phyloP scores from a whole-genome alignment of 2,113 vertebrate genomes.

The Ancistrus triradiatus region DNA sequence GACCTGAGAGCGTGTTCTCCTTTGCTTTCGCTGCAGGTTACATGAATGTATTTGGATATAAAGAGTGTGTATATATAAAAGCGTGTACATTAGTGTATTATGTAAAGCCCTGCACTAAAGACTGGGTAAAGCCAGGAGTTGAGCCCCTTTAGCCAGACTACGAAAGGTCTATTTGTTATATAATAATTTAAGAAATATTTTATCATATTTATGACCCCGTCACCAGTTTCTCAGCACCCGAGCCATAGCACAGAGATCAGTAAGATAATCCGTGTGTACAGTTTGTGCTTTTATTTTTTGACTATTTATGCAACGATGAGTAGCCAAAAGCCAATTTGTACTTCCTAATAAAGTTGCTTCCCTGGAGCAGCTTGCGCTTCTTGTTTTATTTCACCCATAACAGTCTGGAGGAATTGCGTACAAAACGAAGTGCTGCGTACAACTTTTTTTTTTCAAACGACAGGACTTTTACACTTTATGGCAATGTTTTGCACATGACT shows the following conservation, averaged over 20 bases:
- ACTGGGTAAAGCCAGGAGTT: neutral
- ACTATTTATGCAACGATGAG: constrained; percentile 22
- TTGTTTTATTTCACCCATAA: neutral
- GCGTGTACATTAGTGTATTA: neutral
- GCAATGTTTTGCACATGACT: neutral
- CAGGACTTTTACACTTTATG: neutral
- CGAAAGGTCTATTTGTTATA: neutral
- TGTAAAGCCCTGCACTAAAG: neutral
- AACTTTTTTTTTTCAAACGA: neutral
- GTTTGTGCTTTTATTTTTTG: constrained; percentile 11
- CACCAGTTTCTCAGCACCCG: neutral
- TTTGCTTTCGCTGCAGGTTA: neutral
- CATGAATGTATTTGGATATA: no score
- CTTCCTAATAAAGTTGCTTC: constrained; percentile 16
- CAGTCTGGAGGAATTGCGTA: neutral
- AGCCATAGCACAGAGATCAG: constrained; percentile 8
- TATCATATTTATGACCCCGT: constrained; percentile 10
- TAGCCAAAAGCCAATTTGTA: constrained; percentile 7
- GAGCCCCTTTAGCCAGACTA: neutral
- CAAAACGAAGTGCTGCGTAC: no score
- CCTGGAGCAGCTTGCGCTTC: neutral
- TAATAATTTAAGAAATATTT: neutral
- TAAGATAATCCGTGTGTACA: constrained; percentile 6
- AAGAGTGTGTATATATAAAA: neutral
- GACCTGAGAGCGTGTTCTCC: no score